Evolutionary conservation across 2,888 invertebrate species (phyloP).

Genomic region (Zhengitettix transpicula): DNA sequence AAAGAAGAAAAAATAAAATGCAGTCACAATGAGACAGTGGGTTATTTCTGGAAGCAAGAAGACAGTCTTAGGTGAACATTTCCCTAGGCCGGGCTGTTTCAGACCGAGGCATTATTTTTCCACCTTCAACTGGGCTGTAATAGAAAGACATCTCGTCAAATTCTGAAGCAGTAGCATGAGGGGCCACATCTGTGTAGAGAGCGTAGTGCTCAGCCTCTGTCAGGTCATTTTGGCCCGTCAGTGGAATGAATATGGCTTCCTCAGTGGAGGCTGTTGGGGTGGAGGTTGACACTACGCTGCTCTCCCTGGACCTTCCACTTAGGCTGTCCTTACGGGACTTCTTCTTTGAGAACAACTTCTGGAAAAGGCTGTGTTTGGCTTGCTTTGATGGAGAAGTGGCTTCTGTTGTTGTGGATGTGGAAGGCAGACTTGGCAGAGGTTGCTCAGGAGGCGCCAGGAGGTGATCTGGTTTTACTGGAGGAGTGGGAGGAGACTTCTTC

Average conservation of each 20-base stretch:
- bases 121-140: constrained; percentile 68
- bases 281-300: not conserved
- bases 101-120: constrained; percentile 37
- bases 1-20: too few species aligned
- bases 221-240: constrained; percentile 39
- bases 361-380: constrained; percentile 14
- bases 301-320: not conserved
- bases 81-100: not conserved
- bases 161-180: constrained; percentile 71
- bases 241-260: constrained; percentile 12
- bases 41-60: too few species aligned
- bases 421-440: not conserved
- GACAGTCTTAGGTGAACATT: not conserved
- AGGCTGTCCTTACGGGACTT: constrained; percentile 4
- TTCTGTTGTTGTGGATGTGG: not conserved
- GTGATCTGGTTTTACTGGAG: constrained; percentile 13
- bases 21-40: too few species aligned
- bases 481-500: constrained; percentile 18
- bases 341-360: constrained; percentile 14
- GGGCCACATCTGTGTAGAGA: constrained; percentile 69
- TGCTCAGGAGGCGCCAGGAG: not conserved
- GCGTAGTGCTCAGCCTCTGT: constrained; percentile 83
- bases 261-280: not conserved
- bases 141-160: constrained; percentile 79
- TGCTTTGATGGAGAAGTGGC: not conserved